phyloP scores from a whole-genome alignment of 2,113 vertebrate species.

The Muscicapa adusta region DNA sequence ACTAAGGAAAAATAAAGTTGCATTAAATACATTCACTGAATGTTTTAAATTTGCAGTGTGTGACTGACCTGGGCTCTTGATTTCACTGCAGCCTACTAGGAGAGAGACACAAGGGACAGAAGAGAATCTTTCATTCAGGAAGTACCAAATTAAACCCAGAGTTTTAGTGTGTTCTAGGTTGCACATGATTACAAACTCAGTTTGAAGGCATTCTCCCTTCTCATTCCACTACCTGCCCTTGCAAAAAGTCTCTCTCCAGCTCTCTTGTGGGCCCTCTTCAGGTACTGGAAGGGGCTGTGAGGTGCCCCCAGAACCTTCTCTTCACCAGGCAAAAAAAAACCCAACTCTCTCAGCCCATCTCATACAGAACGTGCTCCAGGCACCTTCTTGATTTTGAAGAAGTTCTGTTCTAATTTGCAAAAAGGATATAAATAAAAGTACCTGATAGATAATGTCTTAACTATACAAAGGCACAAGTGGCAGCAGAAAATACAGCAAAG shows the following conservation, averaged over 20 bases:
- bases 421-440: neutral
- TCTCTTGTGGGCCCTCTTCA: neutral
- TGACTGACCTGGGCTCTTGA: neutral
- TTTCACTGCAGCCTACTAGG: neutral
- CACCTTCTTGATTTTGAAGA: neutral
- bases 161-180: neutral
- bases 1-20: slow-evolving; percentile 1
- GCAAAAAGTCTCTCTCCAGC: neutral
- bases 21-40: neutral
- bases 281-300: neutral
- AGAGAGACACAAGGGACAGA: neutral
- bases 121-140: neutral
- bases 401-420: neutral
- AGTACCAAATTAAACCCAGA: neutral
- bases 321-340: neutral
- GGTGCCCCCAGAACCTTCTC: neutral
- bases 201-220: neutral
- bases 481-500: neutral
- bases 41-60: neutral
- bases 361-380: neutral
- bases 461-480: neutral
- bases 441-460: neutral
- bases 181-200: neutral
- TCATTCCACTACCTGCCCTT: neutral
- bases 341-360: neutral